Base-by-base conservation (phyloP, 2,113 vertebrate genomes). In the Megaceryle torquata region DNA sequence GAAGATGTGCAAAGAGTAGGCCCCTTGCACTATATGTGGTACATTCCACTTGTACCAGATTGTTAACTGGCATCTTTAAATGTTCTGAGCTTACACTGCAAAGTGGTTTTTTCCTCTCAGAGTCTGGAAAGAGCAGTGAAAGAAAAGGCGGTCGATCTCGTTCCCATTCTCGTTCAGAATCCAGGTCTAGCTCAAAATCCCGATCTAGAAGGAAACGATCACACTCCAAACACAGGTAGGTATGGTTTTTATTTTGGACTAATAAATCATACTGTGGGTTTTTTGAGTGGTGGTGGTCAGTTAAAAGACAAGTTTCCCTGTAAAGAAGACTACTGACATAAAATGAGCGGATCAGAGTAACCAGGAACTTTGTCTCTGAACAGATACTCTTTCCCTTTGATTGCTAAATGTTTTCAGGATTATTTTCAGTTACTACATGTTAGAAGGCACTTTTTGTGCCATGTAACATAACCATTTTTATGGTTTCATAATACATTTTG, bases 141-240 rank as follows among this genome's bases (percentile, higher is more conserved):
- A 92, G 97, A 97, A 96, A 98, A 97, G 97, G 94, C 65, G 98
- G 97, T 70, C 98, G 97, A 93, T 99, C 99, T 84, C 98, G 95
- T 91, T 99, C 98, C 63, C 98, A 97, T 91, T 98, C 98, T 33
- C 98, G 94, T 88, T 98, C 98, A 83, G 98, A 97, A 91, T 99
- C 99, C 88, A 98, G 97, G 86, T 99, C 99, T 68, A 98, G 97
- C 70, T 98, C 98, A 76, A 98, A 97, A 95, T 98, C 98, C 65
- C 98, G 94, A 91, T 98, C 98, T 89, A 97, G 98, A 90, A 98
- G 98, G 97, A 99, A 98, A 97, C 98, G 98, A 74, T 99, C 99
- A 35, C 98, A 96, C 33, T 99, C 99, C 54, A 99, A 98, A 95
- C 98, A 98, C 98, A 99, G 99, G 99, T 99, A 90, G 61, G 97